phyloP scores from a whole-genome alignment of 35 echinoderm and acorn worm genomes.

The Acanthaster planci region DNA sequence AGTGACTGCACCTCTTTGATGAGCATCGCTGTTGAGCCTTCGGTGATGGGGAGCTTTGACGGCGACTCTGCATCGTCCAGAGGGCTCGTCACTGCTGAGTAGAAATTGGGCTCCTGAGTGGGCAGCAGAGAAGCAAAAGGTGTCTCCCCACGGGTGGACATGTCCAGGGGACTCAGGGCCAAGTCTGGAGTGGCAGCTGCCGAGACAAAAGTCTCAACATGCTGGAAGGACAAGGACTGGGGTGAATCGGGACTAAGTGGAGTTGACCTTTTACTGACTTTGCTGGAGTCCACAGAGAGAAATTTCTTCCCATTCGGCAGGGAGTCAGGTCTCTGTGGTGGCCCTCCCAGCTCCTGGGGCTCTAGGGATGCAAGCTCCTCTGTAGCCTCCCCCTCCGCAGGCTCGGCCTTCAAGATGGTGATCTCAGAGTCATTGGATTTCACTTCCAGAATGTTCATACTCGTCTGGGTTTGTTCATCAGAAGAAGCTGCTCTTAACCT shows the following conservation, averaged over 20 bases:
- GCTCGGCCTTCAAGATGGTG: no score
- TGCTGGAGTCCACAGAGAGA: background rate
- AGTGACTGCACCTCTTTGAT: slow-evolving; percentile 38
- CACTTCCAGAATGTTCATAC: background rate
- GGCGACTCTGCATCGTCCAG: slow-evolving; percentile 46
- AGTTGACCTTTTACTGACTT: background rate
- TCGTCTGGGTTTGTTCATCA: slow-evolving; percentile 19
- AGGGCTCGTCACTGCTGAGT: slow-evolving; percentile 79
- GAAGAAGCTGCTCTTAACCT: background rate
- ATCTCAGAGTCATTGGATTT: background rate
- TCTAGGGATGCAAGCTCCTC: background rate
- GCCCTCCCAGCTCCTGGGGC: background rate
- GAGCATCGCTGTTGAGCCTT: background rate
- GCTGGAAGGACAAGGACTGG: slow-evolving; percentile 4
- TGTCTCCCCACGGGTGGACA: slow-evolving; percentile 44
- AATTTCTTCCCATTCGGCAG: background rate
- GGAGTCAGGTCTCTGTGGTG: slow-evolving; percentile 4
- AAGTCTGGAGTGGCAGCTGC: slow-evolving; percentile 36
- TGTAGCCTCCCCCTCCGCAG: background rate
- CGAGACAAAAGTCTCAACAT: slow-evolving; percentile 43
- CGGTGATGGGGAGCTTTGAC: slow-evolving; percentile 10
- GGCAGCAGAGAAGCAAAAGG: slow-evolving; percentile 54
- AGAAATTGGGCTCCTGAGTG: slow-evolving; percentile 51
- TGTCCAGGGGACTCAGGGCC: background rate
- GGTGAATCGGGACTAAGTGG: background rate